phyloP scores from a whole-genome alignment of 1,140 invertebrate genomes.

The Bilobella aurantiaca region DNA sequence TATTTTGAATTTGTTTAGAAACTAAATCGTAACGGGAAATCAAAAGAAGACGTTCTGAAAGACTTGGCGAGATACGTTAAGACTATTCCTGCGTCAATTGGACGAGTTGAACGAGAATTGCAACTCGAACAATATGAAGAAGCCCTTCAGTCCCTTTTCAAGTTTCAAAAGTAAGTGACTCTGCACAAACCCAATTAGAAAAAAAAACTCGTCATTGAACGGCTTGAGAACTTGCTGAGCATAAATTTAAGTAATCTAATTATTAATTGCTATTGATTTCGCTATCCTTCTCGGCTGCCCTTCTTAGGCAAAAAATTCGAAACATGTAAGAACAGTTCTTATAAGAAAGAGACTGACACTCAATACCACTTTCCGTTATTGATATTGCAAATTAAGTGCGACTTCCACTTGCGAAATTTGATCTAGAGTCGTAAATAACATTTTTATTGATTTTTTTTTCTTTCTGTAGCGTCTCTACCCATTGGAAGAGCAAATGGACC shows the following conservation, averaged over 20 bases:
- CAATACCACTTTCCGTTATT: too few relatives aligned
- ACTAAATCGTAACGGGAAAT: slow-evolving; percentile 16
- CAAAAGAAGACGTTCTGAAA: slow-evolving; percentile 15
- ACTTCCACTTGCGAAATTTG: too few relatives aligned
- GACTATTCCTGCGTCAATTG: slow-evolving; percentile 23
- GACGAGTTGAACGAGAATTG: slow-evolving; percentile 28
- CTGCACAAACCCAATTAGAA: too few relatives aligned
- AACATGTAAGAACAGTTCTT: too few relatives aligned
- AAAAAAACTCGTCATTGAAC: too few relatives aligned
- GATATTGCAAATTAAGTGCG: too few relatives aligned
- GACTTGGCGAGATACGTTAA: slow-evolving; percentile 16
- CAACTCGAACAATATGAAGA: slow-evolving; percentile 28
- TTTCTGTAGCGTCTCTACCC: slow-evolving; percentile 19
- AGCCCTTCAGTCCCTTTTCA: slow-evolving; percentile 27
- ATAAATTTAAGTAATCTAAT: too few relatives aligned
- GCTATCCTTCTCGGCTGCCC: too few relatives aligned
- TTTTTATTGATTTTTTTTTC: background rate
- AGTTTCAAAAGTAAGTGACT: slow-evolving; percentile 29
- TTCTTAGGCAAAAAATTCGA: too few relatives aligned
- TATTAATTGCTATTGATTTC: too few relatives aligned
- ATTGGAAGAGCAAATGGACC: slow-evolving; percentile 29
- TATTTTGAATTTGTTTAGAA: slow-evolving; percentile 13
- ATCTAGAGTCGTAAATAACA: background rate
- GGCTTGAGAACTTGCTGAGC: too few relatives aligned
- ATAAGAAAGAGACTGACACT: too few relatives aligned